Percentiles rank a stretch among this genome's conserved stretches.
These are phyloP conservation scores for Limonius californicus DNA, from an alignment of 1,140 invertebrate genomes.

Conservation along the genomic window DNA sequence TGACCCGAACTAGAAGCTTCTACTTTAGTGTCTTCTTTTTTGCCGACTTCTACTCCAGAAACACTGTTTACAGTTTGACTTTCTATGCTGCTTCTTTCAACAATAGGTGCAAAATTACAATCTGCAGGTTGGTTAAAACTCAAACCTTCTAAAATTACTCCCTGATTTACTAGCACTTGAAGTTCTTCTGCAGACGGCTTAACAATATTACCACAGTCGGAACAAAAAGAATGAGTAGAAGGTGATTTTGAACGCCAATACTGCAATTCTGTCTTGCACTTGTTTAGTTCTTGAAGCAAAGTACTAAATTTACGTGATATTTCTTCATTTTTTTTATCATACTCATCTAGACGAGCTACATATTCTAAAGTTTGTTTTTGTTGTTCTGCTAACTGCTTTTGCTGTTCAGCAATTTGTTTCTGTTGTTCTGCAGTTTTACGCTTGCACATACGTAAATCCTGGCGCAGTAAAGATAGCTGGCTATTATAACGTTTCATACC, in stretches of 20 bases:
- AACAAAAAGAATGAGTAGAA: constrained; percentile 59
- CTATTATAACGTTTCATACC: constrained; percentile 85
- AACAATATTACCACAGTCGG: constrained; percentile 56
- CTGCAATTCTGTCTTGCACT: constrained; percentile 84
- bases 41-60: neutral
- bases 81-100: constrained; percentile 20
- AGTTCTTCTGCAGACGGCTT: constrained; percentile 55
- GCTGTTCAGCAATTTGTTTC: constrained; percentile 78
- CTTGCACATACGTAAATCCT: constrained; percentile 72
- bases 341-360: constrained; percentile 76
- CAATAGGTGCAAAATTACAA: constrained; percentile 48
- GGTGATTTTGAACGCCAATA: constrained; percentile 85
- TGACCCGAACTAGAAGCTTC: neutral
- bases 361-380: constrained; percentile 76
- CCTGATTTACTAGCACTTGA: constrained; percentile 58
- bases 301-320: constrained; percentile 83
- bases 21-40: neutral
- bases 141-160: constrained; percentile 55
- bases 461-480: constrained; percentile 68
- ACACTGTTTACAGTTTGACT: neutral
- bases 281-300: constrained; percentile 82
- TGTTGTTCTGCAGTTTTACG: constrained; percentile 76
- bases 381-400: constrained; percentile 70
- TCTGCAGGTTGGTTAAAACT: constrained; percentile 39
- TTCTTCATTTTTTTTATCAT: constrained; percentile 87